Evolutionary conservation across 2,888 invertebrate genomes (phyloP).

Genomic region (Chouioia cunea): DNA sequence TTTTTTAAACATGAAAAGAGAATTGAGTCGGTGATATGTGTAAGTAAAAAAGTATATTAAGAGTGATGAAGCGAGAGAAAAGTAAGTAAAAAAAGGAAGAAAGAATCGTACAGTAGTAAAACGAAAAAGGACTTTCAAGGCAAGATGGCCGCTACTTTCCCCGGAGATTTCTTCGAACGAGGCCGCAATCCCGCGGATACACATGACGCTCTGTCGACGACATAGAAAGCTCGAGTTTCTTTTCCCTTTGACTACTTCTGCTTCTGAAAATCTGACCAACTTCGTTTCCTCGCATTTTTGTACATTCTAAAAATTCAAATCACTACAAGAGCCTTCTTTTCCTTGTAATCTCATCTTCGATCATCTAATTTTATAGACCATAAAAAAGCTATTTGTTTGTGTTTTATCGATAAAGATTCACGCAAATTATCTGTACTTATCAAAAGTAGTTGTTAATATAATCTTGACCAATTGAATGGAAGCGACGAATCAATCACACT

Average conservation of each 20-base stretch:
- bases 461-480: too few relatives aligned
- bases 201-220: slow-evolving; percentile 64
- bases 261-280: slow-evolving; percentile 8
- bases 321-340: too few relatives aligned
- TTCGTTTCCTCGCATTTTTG: too few relatives aligned
- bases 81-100: slow-evolving; percentile 31
- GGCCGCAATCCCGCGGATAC: slow-evolving; percentile 65
- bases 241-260: slow-evolving; percentile 30
- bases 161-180: slow-evolving; percentile 62
- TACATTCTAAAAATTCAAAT: too few relatives aligned
- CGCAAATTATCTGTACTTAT: too few relatives aligned
- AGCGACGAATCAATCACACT: too few relatives aligned
- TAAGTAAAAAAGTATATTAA: slow-evolving; percentile 1
- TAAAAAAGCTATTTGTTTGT: too few relatives aligned
- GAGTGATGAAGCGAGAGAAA: slow-evolving; percentile 16
- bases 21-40: neutral
- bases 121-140: slow-evolving; percentile 58
- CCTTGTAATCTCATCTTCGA: too few relatives aligned
- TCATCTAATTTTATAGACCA: too few relatives aligned
- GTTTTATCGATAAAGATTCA: too few relatives aligned
- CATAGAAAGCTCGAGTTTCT: slow-evolving; percentile 29
- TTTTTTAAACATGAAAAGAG: neutral
- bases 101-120: slow-evolving; percentile 44
- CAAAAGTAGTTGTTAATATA: too few relatives aligned
- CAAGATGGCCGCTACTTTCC: slow-evolving; percentile 63